Conservation (phyloP, 1,140 invertebrate species). For the Pogonomyrmex californicus region DNA sequence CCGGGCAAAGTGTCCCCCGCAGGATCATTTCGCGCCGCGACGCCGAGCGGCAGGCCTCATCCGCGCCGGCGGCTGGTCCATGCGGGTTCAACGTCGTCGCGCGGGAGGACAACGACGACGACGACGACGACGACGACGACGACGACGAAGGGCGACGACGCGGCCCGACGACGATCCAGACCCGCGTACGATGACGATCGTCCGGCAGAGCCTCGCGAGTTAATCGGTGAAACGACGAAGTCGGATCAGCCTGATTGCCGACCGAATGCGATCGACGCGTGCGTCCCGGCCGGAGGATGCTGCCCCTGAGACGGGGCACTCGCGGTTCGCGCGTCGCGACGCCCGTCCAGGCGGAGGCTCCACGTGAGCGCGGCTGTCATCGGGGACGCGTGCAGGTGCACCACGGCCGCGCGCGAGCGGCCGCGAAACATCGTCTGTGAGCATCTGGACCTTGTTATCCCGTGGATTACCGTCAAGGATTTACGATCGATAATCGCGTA, state of each 20-base stretch:
- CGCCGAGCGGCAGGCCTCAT: constrained; percentile 70
- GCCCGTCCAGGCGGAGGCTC: constrained; percentile 50
- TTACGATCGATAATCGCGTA: constrained; percentile 16
- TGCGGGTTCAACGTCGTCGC: constrained; percentile 74
- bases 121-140: constrained; percentile 15
- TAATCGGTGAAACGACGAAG: background rate
- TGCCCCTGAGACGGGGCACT: constrained; percentile 28
- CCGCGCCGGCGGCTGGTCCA: constrained; percentile 71
- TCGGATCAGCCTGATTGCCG: background rate
- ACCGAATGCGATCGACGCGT: background rate
- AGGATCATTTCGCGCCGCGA: constrained; percentile 77
- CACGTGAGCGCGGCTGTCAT: constrained; percentile 59
- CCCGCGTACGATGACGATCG: background rate
- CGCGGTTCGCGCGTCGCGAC: constrained; percentile 25
- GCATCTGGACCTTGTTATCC: constrained; percentile 7
- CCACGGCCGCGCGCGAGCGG: background rate
- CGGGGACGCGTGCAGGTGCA: constrained; percentile 33
- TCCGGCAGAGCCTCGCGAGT: constrained; percentile 5
- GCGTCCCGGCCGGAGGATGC: constrained; percentile 42
- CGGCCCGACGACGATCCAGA: background rate
- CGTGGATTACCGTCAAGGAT: constrained; percentile 27
- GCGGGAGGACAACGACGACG: constrained; percentile 64
- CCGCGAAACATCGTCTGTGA: constrained; percentile 35
- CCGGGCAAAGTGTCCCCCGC: constrained; percentile 30
- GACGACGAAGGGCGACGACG: constrained; percentile 1